Base-by-base conservation (phyloP, 2,113 vertebrate species). In the Psammodynastes pulverulentus region DNA sequence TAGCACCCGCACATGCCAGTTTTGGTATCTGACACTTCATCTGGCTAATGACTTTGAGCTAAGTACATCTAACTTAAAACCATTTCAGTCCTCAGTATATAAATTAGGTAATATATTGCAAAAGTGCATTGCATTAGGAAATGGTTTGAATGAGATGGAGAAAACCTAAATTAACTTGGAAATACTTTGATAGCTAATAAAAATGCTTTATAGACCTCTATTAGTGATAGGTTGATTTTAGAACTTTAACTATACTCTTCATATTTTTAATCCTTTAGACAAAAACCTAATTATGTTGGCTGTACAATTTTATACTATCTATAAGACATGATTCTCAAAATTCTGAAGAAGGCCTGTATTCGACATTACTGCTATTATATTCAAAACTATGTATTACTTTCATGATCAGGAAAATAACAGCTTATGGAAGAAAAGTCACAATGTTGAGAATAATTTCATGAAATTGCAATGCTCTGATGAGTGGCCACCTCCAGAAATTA, bases 11-110 rank as follows among this genome's bases (percentile, higher is more conserved):
- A n/a, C 93, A 90, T 87, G 85, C 67, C 93, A 95, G 90, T 91
- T 45, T 91, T 90, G 92, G 89, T 86, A 1, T 91, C 91, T 95
- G 91, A 94, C 86, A 93, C 94, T 92, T 94, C 67, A 94, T 67
- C 84, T 90, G 91, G 9, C 92, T 94, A 53, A 89, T 92, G 91
- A 23, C 93, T 93, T 39, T 21, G 34, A 51, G 79, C 3, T 49
- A 58, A 79, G 9, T 34, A 39, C 3, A 49, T 92, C 29, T 67
- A 67, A 87, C 43, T 19, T 48, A 56, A 79, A 89, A 84, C 17
- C 19, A 89, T 23, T 49, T 26, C 29, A 56, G 19, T 19, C 29
- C 9, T 56, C 24, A 34, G 21, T 92, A 84, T 45, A 43, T 52
- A 53, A 24, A 29, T 89, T 21, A 56, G 17, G 0, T 21, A 56